Conservation (phyloP, 1,140 invertebrate genomes). For the Sitobion miscanthi region DNA sequence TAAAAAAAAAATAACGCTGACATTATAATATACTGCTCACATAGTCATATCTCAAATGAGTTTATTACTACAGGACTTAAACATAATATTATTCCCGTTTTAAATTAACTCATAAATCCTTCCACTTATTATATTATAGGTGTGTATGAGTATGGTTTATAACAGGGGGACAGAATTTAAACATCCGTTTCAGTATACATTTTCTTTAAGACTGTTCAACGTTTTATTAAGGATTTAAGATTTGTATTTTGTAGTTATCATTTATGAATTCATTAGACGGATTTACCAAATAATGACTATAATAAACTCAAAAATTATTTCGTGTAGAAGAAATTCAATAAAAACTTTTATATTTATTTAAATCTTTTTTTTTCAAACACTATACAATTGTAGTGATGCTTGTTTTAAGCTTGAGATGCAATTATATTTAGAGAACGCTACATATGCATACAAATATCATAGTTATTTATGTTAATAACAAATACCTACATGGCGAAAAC, state of each 20-base stretch:
- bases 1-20: slow-evolving; percentile 17
- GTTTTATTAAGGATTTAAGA: background rate
- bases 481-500: background rate
- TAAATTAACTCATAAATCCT: slow-evolving; percentile 47
- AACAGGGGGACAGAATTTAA: slow-evolving; percentile 1
- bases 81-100: slow-evolving; percentile 12
- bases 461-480: background rate
- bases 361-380: background rate
- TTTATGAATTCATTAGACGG: background rate
- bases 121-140: background rate
- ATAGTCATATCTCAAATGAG: slow-evolving; percentile 26
- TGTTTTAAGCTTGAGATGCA: background rate
- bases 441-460: background rate
- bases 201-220: background rate
- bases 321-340: background rate
- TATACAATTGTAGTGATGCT: background rate
- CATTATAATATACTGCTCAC: slow-evolving; percentile 37
- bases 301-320: background rate
- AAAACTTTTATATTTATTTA: slow-evolving; percentile 6
- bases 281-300: background rate
- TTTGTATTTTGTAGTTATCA: background rate
- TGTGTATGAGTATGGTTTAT: background rate
- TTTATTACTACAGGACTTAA: slow-evolving; percentile 16
- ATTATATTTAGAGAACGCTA: background rate
- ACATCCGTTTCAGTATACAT: slow-evolving; percentile 9